Evolutionary conservation across 2,113 vertebrate species (phyloP), one percentile per base, ranked within the genome.

Genomic region (Deroptyus accipitrinus): DNA sequence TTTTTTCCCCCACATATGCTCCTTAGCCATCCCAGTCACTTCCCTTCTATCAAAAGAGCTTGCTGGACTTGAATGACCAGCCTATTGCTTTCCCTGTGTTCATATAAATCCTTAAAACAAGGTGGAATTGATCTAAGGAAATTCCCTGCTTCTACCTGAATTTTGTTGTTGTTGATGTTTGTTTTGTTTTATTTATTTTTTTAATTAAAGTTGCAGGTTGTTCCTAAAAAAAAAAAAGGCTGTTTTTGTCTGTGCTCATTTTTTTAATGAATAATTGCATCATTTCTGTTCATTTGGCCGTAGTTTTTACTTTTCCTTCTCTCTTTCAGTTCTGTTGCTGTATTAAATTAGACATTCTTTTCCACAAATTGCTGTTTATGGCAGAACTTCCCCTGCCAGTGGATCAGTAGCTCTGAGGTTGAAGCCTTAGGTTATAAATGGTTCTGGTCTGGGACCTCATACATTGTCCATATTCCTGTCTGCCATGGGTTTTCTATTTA

Each of bases 191-290:
- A 9, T 9, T 33, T 27, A 10, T 42, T 27, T 48, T n/a, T 51
- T 24, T 16, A 3, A 14, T 69, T 88, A 62, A 11, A 64, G 48
- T 66, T 73, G 14, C 44, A 4, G 17, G 0, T 37, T 62, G 2
- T 88, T 69, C 66, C 8, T 42, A 23, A 30, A 54, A 68, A 83
- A 30, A 51, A 79, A 83, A 41, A n/a, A n/a, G 15, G 17, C 2
- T 39, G 0, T 0, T 33, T 87, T 59, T 80, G 23, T 18, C 17
- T 1, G 0, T 51, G 3, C 62, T 57, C 35, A 9, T 37, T 84
- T 54, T 82, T 88, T 90, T 82, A 7, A 51, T 7, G 2, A 30
- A 15, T 41, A 91, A 57, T 81, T 52, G 2, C 67, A 55, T 68
- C 0, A 42, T 59, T 81, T 86, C 37, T 70, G 6, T 75, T 90